These are phyloP conservation scores for Ciconia stormi DNA, from an alignment of 2,113 vertebrate genomes.

Conservation along the genomic window DNA sequence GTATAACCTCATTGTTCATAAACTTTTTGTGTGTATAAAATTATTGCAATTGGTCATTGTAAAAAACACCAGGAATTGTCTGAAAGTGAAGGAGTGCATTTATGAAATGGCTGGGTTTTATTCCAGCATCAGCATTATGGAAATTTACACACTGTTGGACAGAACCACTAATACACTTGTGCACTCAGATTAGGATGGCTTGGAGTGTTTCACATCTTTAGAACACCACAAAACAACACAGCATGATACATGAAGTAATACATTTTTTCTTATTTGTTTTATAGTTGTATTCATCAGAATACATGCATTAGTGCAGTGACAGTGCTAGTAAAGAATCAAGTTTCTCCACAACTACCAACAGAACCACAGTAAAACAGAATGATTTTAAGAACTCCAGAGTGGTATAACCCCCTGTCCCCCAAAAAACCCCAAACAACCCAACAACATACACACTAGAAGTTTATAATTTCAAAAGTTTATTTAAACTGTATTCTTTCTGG, in stretches of 20 bases:
- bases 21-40: neutral
- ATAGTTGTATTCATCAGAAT: neutral
- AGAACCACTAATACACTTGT: neutral
- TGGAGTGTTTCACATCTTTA: neutral
- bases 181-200: neutral
- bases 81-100: neutral
- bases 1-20: neutral
- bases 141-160: neutral
- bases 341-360: neutral
- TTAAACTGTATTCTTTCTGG: neutral
- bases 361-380: neutral
- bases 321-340: neutral
- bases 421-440: neutral
- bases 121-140: neutral
- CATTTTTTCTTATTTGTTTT: neutral
- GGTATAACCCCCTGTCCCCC: fast-evolving
- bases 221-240: neutral
- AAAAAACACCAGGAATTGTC: neutral
- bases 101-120: neutral
- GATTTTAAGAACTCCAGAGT: neutral
- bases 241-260: neutral
- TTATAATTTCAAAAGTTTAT: neutral
- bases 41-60: neutral
- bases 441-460: neutral
- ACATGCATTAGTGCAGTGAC: neutral